Evolutionary conservation across 2,113 vertebrate species (phyloP).

Genomic region (Mungos mungo): DNA sequence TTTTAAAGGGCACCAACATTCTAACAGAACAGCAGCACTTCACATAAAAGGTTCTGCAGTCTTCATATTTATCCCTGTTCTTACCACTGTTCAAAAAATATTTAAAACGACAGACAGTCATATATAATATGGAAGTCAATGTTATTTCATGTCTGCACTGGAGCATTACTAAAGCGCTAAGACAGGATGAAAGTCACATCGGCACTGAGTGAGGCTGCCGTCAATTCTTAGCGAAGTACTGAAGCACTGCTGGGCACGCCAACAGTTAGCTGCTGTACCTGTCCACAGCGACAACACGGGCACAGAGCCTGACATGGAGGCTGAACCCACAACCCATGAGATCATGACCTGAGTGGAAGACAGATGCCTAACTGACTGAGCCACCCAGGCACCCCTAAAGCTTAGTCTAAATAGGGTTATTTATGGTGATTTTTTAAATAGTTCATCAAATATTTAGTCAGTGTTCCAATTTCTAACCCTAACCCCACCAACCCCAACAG

Average conservation of each 20-base stretch:
- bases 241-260: neutral
- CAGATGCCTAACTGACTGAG: no score
- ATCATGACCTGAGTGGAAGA: no score
- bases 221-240: conserved; percentile 2
- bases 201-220: neutral
- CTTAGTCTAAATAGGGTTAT: neutral
- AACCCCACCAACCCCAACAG: neutral
- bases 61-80: neutral
- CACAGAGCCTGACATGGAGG: no score
- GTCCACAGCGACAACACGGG: neutral
- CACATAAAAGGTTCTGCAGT: neutral
- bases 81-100: neutral
- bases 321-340: no score
- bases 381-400: neutral
- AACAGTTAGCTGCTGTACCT: neutral
- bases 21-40: neutral
- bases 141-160: neutral
- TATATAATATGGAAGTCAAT: neutral
- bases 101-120: neutral
- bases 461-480: neutral
- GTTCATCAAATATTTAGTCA: neutral
- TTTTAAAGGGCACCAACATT: neutral
- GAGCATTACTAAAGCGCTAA: conserved; percentile 7
- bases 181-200: neutral
- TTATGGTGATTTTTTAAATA: neutral